Conservation (phyloP, 1,140 invertebrate species). For the Temnothorax longispinosus region DNA sequence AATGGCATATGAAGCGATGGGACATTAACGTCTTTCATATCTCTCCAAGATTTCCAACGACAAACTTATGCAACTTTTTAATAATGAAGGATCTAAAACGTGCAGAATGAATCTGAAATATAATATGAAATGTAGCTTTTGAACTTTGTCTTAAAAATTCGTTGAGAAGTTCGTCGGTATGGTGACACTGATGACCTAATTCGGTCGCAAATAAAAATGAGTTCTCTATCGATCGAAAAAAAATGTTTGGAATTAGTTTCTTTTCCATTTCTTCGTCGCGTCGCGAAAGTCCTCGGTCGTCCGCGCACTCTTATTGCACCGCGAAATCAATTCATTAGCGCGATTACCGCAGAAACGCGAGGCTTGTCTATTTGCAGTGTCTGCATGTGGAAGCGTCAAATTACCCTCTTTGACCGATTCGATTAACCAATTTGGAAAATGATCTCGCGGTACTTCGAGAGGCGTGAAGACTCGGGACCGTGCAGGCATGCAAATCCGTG, state of each 20-base stretch:
- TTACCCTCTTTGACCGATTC: too few relatives aligned
- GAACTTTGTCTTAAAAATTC: background rate
- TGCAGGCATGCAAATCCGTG: too few relatives aligned
- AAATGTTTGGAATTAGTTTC: background rate
- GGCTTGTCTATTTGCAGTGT: slow-evolving; percentile 25
- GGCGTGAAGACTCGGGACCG: too few relatives aligned
- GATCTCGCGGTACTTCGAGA: too few relatives aligned
- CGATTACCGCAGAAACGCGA: slow-evolving; percentile 21
- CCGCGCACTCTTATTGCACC: background rate
- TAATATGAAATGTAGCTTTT: slow-evolving; percentile 6
- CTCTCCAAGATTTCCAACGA: background rate
- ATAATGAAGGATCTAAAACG: slow-evolving; percentile 1
- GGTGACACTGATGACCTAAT: background rate
- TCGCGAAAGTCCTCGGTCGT: background rate
- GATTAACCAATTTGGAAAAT: too few relatives aligned
- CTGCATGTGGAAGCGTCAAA: too few relatives aligned
- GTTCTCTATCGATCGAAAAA: background rate
- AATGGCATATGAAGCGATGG: background rate
- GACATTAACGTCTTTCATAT: background rate
- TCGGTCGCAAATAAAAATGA: background rate
- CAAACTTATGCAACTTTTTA: slow-evolving; percentile 7
- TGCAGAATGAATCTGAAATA: background rate
- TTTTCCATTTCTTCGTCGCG: background rate
- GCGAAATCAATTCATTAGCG: slow-evolving; percentile 37
- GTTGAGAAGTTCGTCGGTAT: background rate